Evolutionary conservation across 2,888 invertebrate species (phyloP), one percentile per base, ranked within the genome.

Genomic region (Campoplex capitator): DNA sequence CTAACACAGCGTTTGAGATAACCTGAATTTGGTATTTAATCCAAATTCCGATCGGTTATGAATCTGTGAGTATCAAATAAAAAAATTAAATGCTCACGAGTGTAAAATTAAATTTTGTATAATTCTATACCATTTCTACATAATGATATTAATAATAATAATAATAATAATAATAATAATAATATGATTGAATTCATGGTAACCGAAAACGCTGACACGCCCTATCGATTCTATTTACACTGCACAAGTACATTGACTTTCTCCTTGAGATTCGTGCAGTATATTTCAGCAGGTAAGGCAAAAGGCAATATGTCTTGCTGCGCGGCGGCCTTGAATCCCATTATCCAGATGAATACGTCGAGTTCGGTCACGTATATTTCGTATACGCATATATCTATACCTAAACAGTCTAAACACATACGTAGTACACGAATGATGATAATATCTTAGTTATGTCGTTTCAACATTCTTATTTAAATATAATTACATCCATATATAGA

Each of bases 271-370:
- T 85, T 75, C 84, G 75, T 38, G 42, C 23, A 6, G 38, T 70
- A 71, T 85, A 67, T 79, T 82, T 88, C 89, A 90, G 89, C 90
- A 90, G 91, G 90, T 91, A 91, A 91, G 92, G 89, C 91, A 92
- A n/a, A n/a, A n/a, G n/a, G n/a, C n/a, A n/a, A n/a, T n/a, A 92
- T 92, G 92, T 91, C 90, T 90, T 89, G 65, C 67, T 62, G 62
- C 87, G 91, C 67, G 56, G 62, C 87, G 91, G 89, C 92, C 92
- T 92, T 92, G 91, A 89, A 90, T 92, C 90, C 92, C 92, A 93
- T 93, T 93, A 93, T 92, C 93, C 91, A 85, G 88, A 83, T 90
- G 89, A 89, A 91, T 91, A 88, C 88, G 88, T 89, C 89, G 88
- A 88, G 88, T 88, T 77, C 67, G 84, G 74, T 75, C 79, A 84